A percentile compares a stretch with the other conserved stretches of the same genome.
Evolutionary conservation across 2,113 vertebrate species (phyloP).

Genomic region (Corynorhinus townsendii): DNA sequence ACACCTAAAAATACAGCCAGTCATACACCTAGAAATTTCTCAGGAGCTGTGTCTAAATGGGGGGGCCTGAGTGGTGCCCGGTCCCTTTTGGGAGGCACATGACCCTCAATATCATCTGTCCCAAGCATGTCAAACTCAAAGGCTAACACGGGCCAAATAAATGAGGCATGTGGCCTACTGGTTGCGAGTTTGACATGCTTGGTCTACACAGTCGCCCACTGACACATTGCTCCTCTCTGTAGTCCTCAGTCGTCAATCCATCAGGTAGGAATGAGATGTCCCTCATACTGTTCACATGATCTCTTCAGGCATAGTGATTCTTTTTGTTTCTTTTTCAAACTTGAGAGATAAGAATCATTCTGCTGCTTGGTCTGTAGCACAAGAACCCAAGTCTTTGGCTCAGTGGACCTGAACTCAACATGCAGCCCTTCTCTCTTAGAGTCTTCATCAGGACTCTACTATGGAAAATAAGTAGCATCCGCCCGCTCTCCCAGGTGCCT

Average conservation of each 20-base stretch:
- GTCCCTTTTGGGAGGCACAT: not conserved
- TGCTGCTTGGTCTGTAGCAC: not conserved
- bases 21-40: constrained; percentile 10
- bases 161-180: fast-evolving
- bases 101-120: not conserved
- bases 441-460: not conserved
- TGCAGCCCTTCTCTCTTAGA: not conserved
- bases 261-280: not conserved
- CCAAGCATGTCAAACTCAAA: too few relatives aligned
- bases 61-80: not conserved
- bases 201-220: not conserved
- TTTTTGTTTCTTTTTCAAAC: not conserved
- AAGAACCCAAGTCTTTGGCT: not conserved
- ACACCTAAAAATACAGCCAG: constrained; percentile 25
- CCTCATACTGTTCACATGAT: not conserved
- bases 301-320: not conserved
- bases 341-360: not conserved
- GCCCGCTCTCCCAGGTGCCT: not conserved
- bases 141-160: too few relatives aligned
- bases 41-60: not conserved
- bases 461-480: not conserved
- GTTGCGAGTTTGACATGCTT: too few relatives aligned
- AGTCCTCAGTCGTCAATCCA: not conserved
- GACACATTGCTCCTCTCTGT: not conserved
- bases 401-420: not conserved